Evolutionary conservation across 2,888 invertebrate species (phyloP).

Genomic region (Sycophila texana): DNA sequence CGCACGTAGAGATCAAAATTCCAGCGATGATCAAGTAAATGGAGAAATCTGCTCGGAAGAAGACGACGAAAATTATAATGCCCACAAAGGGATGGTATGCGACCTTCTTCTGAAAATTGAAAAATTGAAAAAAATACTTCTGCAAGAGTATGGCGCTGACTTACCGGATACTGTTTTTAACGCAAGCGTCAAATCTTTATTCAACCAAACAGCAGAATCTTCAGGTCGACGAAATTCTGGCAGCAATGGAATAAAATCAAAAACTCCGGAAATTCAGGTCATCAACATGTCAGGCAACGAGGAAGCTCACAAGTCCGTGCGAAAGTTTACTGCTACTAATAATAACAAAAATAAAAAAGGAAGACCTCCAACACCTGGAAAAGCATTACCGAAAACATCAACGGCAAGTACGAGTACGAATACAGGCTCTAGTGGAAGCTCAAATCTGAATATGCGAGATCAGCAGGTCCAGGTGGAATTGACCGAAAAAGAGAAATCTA

Average conservation of each 20-base stretch:
- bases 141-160: conserved; percentile 69
- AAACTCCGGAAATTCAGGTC: conserved; percentile 68
- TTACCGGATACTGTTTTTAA: conserved; percentile 70
- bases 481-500: background rate
- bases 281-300: conserved; percentile 66
- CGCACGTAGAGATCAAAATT: conserved; percentile 60
- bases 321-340: conserved; percentile 44
- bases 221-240: conserved; percentile 39
- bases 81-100: conserved; percentile 69
- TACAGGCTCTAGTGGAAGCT: too few species aligned
- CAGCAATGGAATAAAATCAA: conserved; percentile 14
- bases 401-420: conserved; percentile 39
- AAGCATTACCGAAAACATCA: conserved; percentile 3
- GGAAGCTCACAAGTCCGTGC: conserved; percentile 44
- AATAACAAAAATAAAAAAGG: conserved; percentile 52
- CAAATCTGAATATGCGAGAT: conserved; percentile 56
- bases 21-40: conserved; percentile 10
- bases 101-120: conserved; percentile 71
- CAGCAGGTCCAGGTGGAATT: conserved; percentile 63
- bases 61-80: conserved; percentile 54
- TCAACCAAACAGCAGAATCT: conserved; percentile 51
- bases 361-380: conserved; percentile 62
- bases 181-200: conserved; percentile 66
- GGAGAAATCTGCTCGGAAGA: conserved; percentile 53
- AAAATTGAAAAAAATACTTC: conserved; percentile 66